phyloP scores from a whole-genome alignment of 2,797 vertebrate species.

The Epinephelus awoara region DNA sequence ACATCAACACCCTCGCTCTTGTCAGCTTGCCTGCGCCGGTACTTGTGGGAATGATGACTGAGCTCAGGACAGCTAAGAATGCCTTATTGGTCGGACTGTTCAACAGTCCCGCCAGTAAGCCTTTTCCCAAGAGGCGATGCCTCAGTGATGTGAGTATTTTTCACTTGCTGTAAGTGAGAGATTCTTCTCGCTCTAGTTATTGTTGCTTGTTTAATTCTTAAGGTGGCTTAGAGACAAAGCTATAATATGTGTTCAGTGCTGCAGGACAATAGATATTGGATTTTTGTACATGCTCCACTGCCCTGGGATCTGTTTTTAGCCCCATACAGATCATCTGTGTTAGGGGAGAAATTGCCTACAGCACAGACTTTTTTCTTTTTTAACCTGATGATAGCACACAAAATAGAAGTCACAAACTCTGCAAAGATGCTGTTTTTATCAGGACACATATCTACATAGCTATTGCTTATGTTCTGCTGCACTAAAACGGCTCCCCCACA shows the following conservation, averaged over 20 bases:
- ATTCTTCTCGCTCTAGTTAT: conserved; percentile 1
- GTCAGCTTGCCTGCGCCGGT: conserved; percentile 41
- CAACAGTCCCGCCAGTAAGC: conserved; percentile 62
- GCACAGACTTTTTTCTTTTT: neutral
- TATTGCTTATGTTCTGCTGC: neutral
- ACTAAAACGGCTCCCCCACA: conserved; percentile 1
- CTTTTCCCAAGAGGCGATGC: conserved; percentile 76
- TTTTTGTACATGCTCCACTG: conserved; percentile 15
- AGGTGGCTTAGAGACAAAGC: conserved; percentile 12
- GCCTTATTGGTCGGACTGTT: conserved; percentile 52
- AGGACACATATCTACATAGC: neutral
- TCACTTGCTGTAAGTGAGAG: conserved; percentile 17
- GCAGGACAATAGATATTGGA: neutral
- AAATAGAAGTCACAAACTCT: neutral
- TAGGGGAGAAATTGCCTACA: neutral
- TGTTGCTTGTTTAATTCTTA: conserved; percentile 25
- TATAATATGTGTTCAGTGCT: conserved; percentile 1
- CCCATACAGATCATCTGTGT: neutral
- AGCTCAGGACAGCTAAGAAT: conserved; percentile 73
- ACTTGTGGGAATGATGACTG: conserved; percentile 67
- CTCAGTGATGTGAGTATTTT: conserved; percentile 85
- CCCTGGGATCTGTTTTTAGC: neutral
- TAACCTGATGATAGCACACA: neutral
- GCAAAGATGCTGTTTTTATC: neutral
- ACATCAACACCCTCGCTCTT: conserved; percentile 49